These are phyloP conservation scores for Syngnathus typhle DNA, from an alignment of 2,113 vertebrate species.

Conservation along the genomic window DNA sequence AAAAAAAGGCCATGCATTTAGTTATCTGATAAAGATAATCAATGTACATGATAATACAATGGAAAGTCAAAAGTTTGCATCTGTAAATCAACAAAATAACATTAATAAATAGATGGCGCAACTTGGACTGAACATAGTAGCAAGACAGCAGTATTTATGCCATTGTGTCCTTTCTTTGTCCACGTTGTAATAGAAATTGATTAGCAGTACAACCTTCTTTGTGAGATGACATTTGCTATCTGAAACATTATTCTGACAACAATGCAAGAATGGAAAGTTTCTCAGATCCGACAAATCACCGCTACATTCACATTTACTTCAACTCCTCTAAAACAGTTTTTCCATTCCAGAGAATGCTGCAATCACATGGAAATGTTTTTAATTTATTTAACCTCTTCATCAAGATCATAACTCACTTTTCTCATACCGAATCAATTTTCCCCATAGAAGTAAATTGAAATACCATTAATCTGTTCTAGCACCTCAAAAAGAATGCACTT, in stretches of 20 bases:
- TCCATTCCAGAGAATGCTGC: too few species aligned
- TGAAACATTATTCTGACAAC: conserved; percentile 1
- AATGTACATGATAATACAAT: too few species aligned
- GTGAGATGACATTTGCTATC: not conserved
- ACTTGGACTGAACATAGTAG: not conserved
- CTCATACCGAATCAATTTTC: not conserved
- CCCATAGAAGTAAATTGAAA: not conserved
- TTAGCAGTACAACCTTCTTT: conserved; percentile 7
- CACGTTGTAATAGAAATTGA: conserved; percentile 20
- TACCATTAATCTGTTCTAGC: not conserved
- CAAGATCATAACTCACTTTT: too few species aligned
- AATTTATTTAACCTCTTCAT: too few species aligned
- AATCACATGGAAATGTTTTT: too few species aligned
- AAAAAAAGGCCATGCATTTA: too few species aligned
- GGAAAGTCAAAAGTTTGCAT: too few species aligned
- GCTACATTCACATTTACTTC: not conserved
- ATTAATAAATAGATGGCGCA: not conserved
- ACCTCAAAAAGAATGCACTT: not conserved
- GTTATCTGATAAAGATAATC: too few species aligned
- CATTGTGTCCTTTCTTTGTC: conserved; percentile 1
- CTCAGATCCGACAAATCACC: not conserved
- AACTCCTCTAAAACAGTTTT: too few species aligned
- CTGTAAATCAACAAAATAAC: not conserved
- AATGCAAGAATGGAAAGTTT: not conserved
- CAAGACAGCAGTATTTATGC: not conserved